Evolutionary conservation across 2,888 invertebrate species (phyloP).

Genomic region (Cyrtodaria siliqua): DNA sequence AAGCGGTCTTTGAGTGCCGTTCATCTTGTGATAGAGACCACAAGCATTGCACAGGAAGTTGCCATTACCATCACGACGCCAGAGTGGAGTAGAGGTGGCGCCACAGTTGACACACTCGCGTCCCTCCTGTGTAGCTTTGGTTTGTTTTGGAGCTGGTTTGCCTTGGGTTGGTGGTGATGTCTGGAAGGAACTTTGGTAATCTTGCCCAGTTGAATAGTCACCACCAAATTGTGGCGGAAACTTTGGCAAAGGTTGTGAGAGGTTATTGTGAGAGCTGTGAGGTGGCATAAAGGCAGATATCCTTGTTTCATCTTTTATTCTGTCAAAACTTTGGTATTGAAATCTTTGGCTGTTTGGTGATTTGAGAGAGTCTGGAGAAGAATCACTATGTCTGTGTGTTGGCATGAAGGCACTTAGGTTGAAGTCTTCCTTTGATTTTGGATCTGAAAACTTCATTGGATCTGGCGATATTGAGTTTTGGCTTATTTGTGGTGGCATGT

Average conservation of each 20-base stretch:
- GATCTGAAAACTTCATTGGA: not conserved
- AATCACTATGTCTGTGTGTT: not conserved
- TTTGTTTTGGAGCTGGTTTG: too few relatives aligned
- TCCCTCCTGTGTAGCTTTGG: conserved; percentile 89
- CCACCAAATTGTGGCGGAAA: conserved; percentile 40
- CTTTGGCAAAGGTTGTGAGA: not conserved
- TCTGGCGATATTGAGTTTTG: conserved; percentile 22
- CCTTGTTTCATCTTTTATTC: conserved; percentile 13
- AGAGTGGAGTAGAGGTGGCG: conserved; percentile 97
- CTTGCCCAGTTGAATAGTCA: conserved; percentile 17
- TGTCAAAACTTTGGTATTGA: conserved; percentile 11
- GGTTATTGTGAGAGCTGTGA: not conserved
- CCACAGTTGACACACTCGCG: conserved; percentile 99
- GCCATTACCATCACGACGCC: conserved; percentile 98
- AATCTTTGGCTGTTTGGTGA: conserved; percentile 17
- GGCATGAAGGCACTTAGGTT: not conserved
- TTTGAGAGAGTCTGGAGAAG: conserved; percentile 19
- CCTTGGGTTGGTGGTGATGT: too few relatives aligned
- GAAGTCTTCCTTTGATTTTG: not conserved
- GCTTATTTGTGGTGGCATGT: not conserved
- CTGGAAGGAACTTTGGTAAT: too few relatives aligned
- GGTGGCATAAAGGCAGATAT: conserved; percentile 21
- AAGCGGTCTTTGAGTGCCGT: conserved; percentile 92
- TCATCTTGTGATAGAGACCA: conserved; percentile 99
- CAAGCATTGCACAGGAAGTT: conserved; percentile 99